Evolutionary conservation across 2,113 vertebrate species (phyloP).

Genomic region (Lasiurus borealis): DNA sequence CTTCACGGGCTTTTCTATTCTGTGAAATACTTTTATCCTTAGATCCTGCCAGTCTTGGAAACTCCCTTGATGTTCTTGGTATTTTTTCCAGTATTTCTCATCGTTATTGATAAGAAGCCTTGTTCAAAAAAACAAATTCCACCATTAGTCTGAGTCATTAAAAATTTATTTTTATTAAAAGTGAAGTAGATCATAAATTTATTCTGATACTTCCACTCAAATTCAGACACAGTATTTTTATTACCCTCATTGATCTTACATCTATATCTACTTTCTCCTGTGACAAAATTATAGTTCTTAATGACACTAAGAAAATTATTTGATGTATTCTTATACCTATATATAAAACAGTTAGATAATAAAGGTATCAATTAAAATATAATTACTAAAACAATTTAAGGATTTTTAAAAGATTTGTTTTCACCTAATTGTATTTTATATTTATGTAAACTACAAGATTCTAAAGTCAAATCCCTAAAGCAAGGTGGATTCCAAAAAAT

Average conservation of each 20-base stretch:
- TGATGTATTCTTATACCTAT: neutral
- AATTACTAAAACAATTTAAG: neutral
- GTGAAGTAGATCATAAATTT: neutral
- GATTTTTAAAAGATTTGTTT: neutral
- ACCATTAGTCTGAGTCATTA: neutral
- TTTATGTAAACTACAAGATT: neutral
- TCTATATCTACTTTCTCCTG: neutral
- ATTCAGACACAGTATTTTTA: constrained; percentile 30
- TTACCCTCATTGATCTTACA: neutral
- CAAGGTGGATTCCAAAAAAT: neutral
- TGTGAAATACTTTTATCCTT: neutral
- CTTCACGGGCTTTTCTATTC: neutral
- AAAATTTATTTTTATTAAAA: constrained; percentile 24
- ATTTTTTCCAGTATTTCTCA: neutral
- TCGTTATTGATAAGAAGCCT: neutral
- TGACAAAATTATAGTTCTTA: neutral
- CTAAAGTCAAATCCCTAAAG: constrained; percentile 33
- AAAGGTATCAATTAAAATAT: neutral
- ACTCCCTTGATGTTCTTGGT: neutral
- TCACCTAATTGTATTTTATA: constrained; percentile 35
- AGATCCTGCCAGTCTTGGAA: neutral
- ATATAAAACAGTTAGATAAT: neutral
- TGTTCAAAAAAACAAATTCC: neutral
- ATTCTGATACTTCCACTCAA: neutral
- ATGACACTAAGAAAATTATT: neutral